Conservation (phyloP, 1,140 invertebrate genomes). For the Bemisia tabaci region DNA sequence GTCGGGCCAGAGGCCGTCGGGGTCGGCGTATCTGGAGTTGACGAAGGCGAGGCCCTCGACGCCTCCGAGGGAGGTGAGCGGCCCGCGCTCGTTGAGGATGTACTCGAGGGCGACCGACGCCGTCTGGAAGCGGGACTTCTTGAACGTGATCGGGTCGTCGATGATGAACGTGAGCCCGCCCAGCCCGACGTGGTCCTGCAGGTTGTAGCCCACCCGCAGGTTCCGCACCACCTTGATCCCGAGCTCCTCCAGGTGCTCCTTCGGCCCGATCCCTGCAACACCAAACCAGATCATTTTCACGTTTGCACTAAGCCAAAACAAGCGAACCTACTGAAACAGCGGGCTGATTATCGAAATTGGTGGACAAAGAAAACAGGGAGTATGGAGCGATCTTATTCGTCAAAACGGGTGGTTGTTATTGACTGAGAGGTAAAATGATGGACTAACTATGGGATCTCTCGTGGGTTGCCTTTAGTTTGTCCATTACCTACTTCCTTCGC, state of each 20-base stretch:
- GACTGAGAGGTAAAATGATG: too few species aligned
- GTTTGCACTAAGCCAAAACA: too few species aligned
- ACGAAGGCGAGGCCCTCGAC: slow-evolving; percentile 71
- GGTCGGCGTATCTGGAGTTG: slow-evolving; percentile 66
- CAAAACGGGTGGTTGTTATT: too few species aligned
- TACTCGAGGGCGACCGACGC: slow-evolving; percentile 66
- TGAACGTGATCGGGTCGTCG: slow-evolving; percentile 64
- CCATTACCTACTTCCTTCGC: too few species aligned
- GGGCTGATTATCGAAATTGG: too few species aligned
- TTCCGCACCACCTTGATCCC: slow-evolving; percentile 59
- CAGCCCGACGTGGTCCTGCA: slow-evolving; percentile 72
- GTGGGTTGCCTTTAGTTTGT: too few species aligned
- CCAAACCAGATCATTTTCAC: not conserved
- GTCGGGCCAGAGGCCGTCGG: slow-evolving; percentile 59
- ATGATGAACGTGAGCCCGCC: slow-evolving; percentile 69
- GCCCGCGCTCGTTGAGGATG: slow-evolving; percentile 57
- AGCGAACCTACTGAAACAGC: too few species aligned
- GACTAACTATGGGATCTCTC: too few species aligned
- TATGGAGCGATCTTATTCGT: too few species aligned
- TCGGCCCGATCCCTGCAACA: slow-evolving; percentile 76
- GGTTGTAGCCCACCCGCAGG: slow-evolving; percentile 63
- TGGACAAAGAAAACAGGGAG: too few species aligned
- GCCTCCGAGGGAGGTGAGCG: slow-evolving; percentile 60
- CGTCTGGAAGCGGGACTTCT: slow-evolving; percentile 58
- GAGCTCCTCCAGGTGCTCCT: slow-evolving; percentile 56